Evolutionary conservation across 2,888 invertebrate genomes (phyloP).

Genomic region (Eristalis pertinax): DNA sequence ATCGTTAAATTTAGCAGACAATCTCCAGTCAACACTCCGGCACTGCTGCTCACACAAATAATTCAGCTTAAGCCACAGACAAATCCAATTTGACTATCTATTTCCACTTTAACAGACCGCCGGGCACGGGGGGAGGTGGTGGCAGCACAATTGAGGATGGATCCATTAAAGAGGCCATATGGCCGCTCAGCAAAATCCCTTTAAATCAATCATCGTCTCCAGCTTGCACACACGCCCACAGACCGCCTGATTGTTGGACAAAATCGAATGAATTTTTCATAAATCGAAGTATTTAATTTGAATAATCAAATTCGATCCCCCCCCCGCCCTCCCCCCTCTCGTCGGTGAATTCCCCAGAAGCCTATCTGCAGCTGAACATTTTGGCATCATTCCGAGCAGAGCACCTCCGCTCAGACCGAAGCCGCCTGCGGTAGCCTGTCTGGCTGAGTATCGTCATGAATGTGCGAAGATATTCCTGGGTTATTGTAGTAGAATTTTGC

Average conservation of each 20-base stretch:
- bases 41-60: conserved; percentile 22
- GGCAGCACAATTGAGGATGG: neutral
- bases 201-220: conserved; percentile 47
- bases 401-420: neutral
- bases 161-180: conserved; percentile 41
- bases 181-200: conserved; percentile 23
- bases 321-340: neutral
- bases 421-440: neutral
- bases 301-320: conserved; percentile 62
- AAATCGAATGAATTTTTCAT: conserved; percentile 59
- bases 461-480: conserved; percentile 41
- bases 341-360: conserved; percentile 34
- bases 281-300: conserved; percentile 64
- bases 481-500: conserved; percentile 53
- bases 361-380: conserved; percentile 21
- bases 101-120: conserved; percentile 47
- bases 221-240: neutral
- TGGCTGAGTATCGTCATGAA: neutral
- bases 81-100: conserved; percentile 62
- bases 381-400: neutral
- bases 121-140: neutral
- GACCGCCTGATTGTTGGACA: conserved; percentile 1
- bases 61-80: conserved; percentile 56
- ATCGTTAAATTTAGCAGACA: conserved; percentile 3
- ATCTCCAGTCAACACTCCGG: conserved; percentile 23